Base-by-base conservation (phyloP, 2,888 invertebrate species). In the Apotomis turbidana region DNA sequence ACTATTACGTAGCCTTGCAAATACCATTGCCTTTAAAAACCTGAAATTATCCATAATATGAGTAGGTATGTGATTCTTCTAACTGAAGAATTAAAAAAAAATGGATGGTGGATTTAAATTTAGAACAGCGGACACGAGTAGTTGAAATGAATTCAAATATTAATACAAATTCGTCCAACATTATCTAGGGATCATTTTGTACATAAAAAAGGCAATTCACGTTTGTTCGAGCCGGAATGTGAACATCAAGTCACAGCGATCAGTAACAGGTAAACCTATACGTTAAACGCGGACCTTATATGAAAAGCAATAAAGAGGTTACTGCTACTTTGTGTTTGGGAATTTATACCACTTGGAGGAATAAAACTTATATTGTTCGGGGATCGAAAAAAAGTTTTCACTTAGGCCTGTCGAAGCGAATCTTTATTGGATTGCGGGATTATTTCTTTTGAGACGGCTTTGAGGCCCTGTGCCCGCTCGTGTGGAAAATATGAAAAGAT, bases 241-340 rank as follows among this genome's bases (percentile, higher is more conserved):
- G 38, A 67, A 60, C 66, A 41, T 61, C 51, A 59, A 59, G 83
- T 80, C 83, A 83, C 81, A 80, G 83, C 81, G 82, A 86, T 85
- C 85, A 84, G 81, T 83, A 86, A 85, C 85, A 85, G 84, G 85
- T 78, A 84, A 87, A 88, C 86, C 87, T 89, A 88, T 89, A 87
- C 86, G 87, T 87, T 87, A 85, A 88, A 85, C 84, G 85, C 74
- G 80, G 86, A 78, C 85, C 86, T 88, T 90, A 68, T 93, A 93
- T 93, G 90, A 92, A 92, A 92, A 90, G 88, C 91, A 90, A 92
- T 93, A 93, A 92, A 91, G 89, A 90, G 90, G 91, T 90, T 90
- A 89, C 87, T 89, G 90, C 90, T 91, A 93, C 91, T 93, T 92
- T 93, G 92, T 92, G 89, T 91, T 90, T 87, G 91, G 85, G 86